These are phyloP conservation scores for Cyanoderma ruficeps DNA, from an alignment of 2,113 vertebrate species.

Conservation along the genomic window DNA sequence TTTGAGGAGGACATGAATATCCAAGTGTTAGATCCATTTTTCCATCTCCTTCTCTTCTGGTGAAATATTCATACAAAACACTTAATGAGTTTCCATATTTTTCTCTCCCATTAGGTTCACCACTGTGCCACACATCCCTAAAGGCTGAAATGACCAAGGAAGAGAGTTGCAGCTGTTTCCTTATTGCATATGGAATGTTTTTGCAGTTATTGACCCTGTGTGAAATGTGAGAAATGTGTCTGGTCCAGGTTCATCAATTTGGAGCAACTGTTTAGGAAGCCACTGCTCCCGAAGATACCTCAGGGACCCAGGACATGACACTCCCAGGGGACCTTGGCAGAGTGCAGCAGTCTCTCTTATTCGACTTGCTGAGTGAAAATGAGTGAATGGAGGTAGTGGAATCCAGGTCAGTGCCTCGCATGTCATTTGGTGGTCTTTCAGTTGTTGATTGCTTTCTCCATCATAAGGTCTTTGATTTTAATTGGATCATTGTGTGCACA, in stretches of 20 bases:
- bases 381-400: neutral
- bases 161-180: neutral
- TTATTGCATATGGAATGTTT: neutral
- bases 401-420: conserved; percentile 34
- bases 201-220: neutral
- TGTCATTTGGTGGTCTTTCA: conserved; percentile 75
- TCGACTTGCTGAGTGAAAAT: conserved; percentile 46
- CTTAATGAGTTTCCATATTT: neutral
- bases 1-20: neutral
- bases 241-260: neutral
- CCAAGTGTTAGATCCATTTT: neutral
- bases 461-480: conserved; percentile 81
- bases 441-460: conserved; percentile 77
- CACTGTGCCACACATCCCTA: neutral
- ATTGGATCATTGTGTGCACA: conserved; percentile 80
- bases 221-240: neutral
- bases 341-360: neutral
- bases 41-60: neutral
- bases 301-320: neutral
- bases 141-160: neutral
- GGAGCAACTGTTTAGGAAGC: neutral
- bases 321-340: neutral
- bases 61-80: neutral
- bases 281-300: neutral
- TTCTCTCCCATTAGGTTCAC: neutral